Evolutionary conservation across 2,888 invertebrate species (phyloP).

Genomic region (Euplagia quadripunctaria): DNA sequence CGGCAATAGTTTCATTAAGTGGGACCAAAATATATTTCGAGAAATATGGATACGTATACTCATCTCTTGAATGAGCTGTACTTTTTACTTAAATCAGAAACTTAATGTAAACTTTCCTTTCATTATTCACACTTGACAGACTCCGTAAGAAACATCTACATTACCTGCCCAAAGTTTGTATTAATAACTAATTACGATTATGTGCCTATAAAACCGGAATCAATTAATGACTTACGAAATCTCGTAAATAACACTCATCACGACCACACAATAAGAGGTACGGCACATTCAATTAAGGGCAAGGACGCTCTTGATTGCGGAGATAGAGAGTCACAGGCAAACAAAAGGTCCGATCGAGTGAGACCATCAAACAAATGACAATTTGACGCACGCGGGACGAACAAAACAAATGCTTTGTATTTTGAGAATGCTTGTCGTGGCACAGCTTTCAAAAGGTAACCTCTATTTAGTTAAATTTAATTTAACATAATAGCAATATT

Average conservation of each 20-base stretch:
- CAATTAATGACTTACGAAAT: conserved; percentile 9
- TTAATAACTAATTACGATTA: conserved; percentile 10
- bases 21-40: too few relatives aligned
- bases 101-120: too few relatives aligned
- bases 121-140: neutral
- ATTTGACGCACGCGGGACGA: conserved; percentile 28
- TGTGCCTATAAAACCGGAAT: neutral
- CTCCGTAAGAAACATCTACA: neutral
- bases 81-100: too few relatives aligned
- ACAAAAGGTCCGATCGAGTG: conserved; percentile 40
- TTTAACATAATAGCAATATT: neutral
- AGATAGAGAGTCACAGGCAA: conserved; percentile 26
- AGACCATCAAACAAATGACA: conserved; percentile 41
- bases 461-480: neutral
- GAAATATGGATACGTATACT: neutral
- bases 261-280: neutral
- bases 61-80: too few relatives aligned
- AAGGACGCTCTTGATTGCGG: conserved; percentile 45
- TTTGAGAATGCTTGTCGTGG: conserved; percentile 10
- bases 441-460: conserved; percentile 8
- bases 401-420: conserved; percentile 28
- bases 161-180: neutral
- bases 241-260: neutral
- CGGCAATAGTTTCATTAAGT: too few relatives aligned
- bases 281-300: conserved; percentile 46